Percentiles rank a stretch among this genome's conserved stretches.
phyloP scores from a whole-genome alignment of 2,888 invertebrate species.

The Mythimna pallens region DNA sequence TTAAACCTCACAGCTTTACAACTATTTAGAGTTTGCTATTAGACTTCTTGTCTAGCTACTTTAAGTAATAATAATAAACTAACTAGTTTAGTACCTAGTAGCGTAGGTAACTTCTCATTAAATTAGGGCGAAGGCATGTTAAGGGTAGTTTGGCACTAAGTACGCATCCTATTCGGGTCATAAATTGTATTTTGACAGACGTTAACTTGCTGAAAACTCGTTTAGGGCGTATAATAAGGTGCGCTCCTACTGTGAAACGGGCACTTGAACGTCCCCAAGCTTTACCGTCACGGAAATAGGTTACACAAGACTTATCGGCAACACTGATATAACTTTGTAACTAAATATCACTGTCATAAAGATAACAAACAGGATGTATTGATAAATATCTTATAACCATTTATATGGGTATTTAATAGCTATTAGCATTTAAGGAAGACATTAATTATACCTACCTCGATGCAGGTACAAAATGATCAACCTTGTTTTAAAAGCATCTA shows the following conservation, averaged over 20 bases:
- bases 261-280: conserved; percentile 1
- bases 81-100: conserved; percentile 8
- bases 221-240: conserved; percentile 19
- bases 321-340: conserved; percentile 32
- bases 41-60: background rate
- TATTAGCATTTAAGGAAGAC: conserved; percentile 30
- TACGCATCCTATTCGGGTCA: conserved; percentile 18
- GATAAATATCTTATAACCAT: conserved; percentile 41
- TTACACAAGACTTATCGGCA: conserved; percentile 30
- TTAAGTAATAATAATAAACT: conserved; percentile 8
- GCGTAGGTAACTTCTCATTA: conserved; percentile 11
- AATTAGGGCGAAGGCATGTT: background rate
- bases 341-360: conserved; percentile 25
- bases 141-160: conserved; percentile 27
- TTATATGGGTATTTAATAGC: conserved; percentile 28
- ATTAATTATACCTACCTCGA: conserved; percentile 24
- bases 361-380: conserved; percentile 44
- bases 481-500: conserved; percentile 5
- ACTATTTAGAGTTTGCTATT: background rate
- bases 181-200: conserved; percentile 21
- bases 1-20: conserved; percentile 3
- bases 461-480: conserved; percentile 35
- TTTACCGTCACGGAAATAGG: conserved; percentile 20
- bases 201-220: conserved; percentile 16
- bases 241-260: conserved; percentile 5